Evolutionary conservation across 2,113 vertebrate species (phyloP).

Genomic region (Protobothrops flavoviridis): DNA sequence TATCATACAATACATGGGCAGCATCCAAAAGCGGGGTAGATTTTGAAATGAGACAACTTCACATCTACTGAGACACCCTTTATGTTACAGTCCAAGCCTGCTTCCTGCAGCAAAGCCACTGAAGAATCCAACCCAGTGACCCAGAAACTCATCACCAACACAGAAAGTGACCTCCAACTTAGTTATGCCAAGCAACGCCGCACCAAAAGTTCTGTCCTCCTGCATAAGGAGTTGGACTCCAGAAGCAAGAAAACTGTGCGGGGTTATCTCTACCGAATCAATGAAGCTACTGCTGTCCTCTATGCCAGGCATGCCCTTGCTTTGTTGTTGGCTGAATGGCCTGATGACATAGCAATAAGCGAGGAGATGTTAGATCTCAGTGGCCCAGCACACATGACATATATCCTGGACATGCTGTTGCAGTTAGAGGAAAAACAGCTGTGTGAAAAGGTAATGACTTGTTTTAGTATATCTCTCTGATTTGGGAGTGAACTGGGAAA

Average conservation of each 20-base stretch:
- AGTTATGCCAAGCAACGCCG: conserved; percentile 93
- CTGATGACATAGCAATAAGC: conserved; percentile 75
- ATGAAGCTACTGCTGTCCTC: conserved; percentile 90
- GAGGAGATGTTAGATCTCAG: conserved; percentile 91
- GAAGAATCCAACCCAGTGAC: conserved; percentile 87
- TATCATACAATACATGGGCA: background rate
- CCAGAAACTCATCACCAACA: conserved; percentile 95
- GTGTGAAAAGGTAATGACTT: conserved; percentile 88
- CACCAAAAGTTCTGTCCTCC: conserved; percentile 89
- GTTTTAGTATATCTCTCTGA: background rate
- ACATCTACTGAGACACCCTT: background rate
- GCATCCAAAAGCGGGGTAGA: background rate
- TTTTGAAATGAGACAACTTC: background rate
- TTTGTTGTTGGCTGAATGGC: conserved; percentile 89
- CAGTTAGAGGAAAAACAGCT: conserved; percentile 92
- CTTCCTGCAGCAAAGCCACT: conserved; percentile 83
- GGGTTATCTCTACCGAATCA: conserved; percentile 91
- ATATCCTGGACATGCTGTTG: conserved; percentile 98
- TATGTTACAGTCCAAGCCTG: conserved; percentile 82
- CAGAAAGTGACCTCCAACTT: conserved; percentile 90
- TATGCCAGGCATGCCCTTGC: conserved; percentile 93
- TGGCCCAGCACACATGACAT: conserved; percentile 94
- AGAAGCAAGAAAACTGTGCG: conserved; percentile 87
- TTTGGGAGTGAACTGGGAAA: background rate
- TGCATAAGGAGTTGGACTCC: conserved; percentile 93